These are phyloP conservation scores for Macquaria ambigua DNA, from an alignment of 2,113 vertebrate species.

Conservation along the genomic window DNA sequence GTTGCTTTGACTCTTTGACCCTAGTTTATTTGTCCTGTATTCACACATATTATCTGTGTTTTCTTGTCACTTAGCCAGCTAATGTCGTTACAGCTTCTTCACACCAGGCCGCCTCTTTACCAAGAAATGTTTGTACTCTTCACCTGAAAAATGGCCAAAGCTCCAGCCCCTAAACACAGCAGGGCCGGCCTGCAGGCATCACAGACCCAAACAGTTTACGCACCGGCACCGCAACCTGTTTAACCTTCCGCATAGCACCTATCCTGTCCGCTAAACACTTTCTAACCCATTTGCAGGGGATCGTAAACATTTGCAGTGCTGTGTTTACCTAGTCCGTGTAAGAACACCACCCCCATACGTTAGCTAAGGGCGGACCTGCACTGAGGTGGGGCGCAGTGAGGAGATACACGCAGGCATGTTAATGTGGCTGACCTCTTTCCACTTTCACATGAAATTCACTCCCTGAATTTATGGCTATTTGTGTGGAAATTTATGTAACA, in stretches of 20 bases:
- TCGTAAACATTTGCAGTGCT: constrained; percentile 78
- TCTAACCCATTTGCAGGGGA: constrained; percentile 71
- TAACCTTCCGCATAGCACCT: constrained; percentile 80
- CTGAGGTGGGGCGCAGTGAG: neutral
- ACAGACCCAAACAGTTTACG: constrained; percentile 80
- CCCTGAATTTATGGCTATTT: constrained; percentile 51
- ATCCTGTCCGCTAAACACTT: constrained; percentile 80
- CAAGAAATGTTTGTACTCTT: constrained; percentile 67
- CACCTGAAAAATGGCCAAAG: constrained; percentile 57
- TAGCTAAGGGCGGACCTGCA: neutral
- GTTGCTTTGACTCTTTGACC: neutral
- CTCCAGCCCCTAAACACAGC: constrained; percentile 22
- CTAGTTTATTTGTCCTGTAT: neutral
- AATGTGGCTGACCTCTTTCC: constrained; percentile 47
- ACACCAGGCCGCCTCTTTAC: constrained; percentile 20
- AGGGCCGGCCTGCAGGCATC: constrained; percentile 39
- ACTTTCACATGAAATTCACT: constrained; percentile 45
- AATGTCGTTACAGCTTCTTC: constrained; percentile 22
- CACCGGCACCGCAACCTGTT: constrained; percentile 66
- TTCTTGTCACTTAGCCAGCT: neutral
- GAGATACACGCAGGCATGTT: constrained; percentile 10
- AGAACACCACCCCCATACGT: constrained; percentile 1
- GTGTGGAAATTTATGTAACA: constrained; percentile 40
- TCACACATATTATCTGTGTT: neutral
- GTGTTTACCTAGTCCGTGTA: constrained; percentile 70